Evolutionary conservation across 2,797 vertebrate species (phyloP).

Genomic region (Choloepus didactylus): DNA sequence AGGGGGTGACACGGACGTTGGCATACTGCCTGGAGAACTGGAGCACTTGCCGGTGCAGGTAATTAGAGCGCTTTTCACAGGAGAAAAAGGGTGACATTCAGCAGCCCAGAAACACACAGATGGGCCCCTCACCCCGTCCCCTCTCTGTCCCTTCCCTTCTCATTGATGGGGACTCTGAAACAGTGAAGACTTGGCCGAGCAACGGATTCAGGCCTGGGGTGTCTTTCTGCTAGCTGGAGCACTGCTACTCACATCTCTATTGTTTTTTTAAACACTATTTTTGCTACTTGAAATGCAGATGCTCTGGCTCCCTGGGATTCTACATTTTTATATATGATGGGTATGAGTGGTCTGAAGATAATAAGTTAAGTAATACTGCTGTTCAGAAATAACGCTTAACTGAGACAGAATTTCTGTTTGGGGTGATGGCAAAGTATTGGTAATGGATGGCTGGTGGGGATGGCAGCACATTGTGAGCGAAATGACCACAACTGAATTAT

Average conservation of each 20-base stretch:
- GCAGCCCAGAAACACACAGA: not conserved
- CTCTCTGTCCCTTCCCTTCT: not conserved
- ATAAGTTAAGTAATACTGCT: not conserved
- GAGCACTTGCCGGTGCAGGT: slow-evolving; percentile 95
- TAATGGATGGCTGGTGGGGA: no score
- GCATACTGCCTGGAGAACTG: slow-evolving; percentile 92
- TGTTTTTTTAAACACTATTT: not conserved
- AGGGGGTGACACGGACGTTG: slow-evolving; percentile 96
- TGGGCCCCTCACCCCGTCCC: not conserved
- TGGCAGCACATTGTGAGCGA: no score
- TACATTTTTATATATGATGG: not conserved
- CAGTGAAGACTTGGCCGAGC: not conserved
- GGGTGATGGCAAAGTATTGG: no score
- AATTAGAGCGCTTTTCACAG: slow-evolving; percentile 94
- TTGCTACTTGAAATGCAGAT: not conserved
- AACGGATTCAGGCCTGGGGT: not conserved
- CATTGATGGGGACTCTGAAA: not conserved
- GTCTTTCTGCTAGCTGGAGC: not conserved
- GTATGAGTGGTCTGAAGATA: not conserved
- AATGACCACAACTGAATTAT: no score
- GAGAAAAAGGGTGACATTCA: slow-evolving; percentile 79
- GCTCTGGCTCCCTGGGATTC: not conserved
- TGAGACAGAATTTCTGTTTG: no score
- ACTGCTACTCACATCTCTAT: accelerated
- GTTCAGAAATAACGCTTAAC: no score